A percentile compares a stretch with the other conserved stretches of the same genome.
Evolutionary conservation across 2,113 vertebrate genomes (phyloP).

Genomic region (Cricetomys ansorgei): DNA sequence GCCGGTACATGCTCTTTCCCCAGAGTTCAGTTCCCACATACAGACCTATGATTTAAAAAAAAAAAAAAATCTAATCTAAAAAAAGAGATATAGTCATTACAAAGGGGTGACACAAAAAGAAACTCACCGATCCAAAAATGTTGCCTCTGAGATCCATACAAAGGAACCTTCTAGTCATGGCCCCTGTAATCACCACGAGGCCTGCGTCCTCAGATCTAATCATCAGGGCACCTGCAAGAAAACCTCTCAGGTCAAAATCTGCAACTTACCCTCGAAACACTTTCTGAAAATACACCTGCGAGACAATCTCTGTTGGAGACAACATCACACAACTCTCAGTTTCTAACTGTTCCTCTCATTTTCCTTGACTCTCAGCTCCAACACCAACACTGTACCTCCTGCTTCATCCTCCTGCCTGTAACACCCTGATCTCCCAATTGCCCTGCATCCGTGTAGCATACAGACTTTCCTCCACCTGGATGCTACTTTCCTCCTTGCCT

Average conservation of each 20-base stretch:
- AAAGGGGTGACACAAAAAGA: background rate
- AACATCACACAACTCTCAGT: background rate
- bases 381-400: too few species aligned
- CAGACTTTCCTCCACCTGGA: background rate
- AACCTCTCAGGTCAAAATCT: background rate
- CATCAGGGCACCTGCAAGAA: slow-evolving; percentile 89
- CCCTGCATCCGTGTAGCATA: background rate
- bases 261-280: background rate
- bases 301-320: background rate
- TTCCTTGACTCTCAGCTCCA: background rate
- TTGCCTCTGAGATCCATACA: slow-evolving; percentile 90
- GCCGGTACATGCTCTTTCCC: accelerated
- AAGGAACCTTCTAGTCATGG: slow-evolving; percentile 89
- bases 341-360: background rate
- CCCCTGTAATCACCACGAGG: slow-evolving; percentile 89
- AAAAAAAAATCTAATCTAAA: background rate
- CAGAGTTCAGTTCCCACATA: background rate
- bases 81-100: background rate
- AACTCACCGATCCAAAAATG: slow-evolving; percentile 92
- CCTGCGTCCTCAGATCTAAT: slow-evolving; percentile 85
- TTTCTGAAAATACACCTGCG: background rate
- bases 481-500: background rate
- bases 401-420: background rate
- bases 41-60: background rate
- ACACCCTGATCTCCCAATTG: background rate